These are phyloP conservation scores for Strix aluco DNA, from an alignment of 2,113 vertebrate species.

Conservation along the genomic window DNA sequence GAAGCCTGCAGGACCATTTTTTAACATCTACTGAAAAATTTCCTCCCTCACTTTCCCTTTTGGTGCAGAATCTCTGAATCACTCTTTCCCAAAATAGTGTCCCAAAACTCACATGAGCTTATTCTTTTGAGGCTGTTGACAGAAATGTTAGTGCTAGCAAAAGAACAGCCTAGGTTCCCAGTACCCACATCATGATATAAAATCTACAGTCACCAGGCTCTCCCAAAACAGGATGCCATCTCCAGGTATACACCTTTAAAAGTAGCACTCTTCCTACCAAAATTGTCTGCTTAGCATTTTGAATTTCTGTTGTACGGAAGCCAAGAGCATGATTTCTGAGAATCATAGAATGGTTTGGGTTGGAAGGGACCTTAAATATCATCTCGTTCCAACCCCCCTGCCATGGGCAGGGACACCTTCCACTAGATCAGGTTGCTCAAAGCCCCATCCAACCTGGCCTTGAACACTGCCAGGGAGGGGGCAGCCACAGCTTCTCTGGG, in stretches of 20 bases:
- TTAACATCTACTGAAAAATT: not conserved
- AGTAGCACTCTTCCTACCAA: not conserved
- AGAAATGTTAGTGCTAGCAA: not conserved
- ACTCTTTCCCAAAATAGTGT: not conserved
- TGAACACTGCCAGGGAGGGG: too few species aligned
- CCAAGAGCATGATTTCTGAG: not conserved
- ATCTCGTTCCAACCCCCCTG: too few species aligned
- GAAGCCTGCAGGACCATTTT: not conserved
- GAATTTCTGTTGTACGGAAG: not conserved
- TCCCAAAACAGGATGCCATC: not conserved
- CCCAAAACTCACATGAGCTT: not conserved
- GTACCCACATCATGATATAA: not conserved
- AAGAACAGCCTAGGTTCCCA: not conserved
- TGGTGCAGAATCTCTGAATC: not conserved
- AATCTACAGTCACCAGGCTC: not conserved
- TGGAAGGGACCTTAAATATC: too few species aligned
- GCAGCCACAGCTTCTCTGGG: too few species aligned
- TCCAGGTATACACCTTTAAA: not conserved
- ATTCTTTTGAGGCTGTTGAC: not conserved
- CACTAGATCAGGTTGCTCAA: too few species aligned
- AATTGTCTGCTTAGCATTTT: not conserved
- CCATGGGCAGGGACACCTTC: too few species aligned
- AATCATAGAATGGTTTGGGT: not conserved
- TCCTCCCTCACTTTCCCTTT: not conserved
- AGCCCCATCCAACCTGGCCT: too few species aligned